phyloP scores from a whole-genome alignment of 1,140 invertebrate genomes.

The Brachionus manjavacas region DNA sequence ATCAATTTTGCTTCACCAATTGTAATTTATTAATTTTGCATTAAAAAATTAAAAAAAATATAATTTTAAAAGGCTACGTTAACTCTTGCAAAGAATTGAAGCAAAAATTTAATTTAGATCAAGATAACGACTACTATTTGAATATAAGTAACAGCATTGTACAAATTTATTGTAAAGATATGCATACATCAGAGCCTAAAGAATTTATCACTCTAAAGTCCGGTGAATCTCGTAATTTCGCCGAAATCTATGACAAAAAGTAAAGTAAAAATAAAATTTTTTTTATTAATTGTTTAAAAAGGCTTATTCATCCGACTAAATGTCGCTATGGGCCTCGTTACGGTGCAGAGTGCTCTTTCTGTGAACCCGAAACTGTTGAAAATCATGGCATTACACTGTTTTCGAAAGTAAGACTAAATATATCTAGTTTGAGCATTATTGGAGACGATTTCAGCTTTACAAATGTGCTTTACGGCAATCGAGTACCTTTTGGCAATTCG shows the following conservation, averaged over 20 bases:
- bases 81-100: conserved; percentile 14
- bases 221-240: conserved; percentile 17
- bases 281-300: neutral
- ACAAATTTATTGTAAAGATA: conserved; percentile 37
- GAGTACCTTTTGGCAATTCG: conserved; percentile 18
- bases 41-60: neutral
- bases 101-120: neutral
- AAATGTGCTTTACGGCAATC: conserved; percentile 5
- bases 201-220: conserved; percentile 21
- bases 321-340: conserved; percentile 27
- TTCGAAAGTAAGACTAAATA: neutral
- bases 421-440: neutral
- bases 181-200: conserved; percentile 5
- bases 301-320: neutral
- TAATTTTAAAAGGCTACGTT: conserved; percentile 6
- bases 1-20: conserved; percentile 29
- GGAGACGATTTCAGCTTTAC: conserved; percentile 25
- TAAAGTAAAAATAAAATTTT: neutral
- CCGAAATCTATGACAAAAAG: conserved; percentile 42
- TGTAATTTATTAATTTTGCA: neutral
- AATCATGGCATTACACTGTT: conserved; percentile 36
- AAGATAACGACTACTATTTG: conserved; percentile 2
- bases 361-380: neutral
- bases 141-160: neutral
- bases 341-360: conserved; percentile 20